These are phyloP conservation scores for Danaus melanippus DNA, from an alignment of 1,140 invertebrate genomes.

Conservation along the genomic window DNA sequence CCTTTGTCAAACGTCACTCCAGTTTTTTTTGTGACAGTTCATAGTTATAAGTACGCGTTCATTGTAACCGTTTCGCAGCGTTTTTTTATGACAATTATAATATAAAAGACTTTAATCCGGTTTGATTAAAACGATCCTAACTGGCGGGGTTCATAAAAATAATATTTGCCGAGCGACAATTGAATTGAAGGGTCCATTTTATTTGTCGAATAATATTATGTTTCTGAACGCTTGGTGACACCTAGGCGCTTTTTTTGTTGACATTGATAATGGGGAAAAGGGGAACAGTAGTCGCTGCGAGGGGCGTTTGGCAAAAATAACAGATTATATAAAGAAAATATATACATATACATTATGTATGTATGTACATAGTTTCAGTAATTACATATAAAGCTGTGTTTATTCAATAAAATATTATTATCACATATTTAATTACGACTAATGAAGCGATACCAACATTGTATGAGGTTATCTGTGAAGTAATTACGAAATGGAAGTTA, in stretches of 20 bases:
- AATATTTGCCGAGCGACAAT: conserved; percentile 45
- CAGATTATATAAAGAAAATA: too few species aligned
- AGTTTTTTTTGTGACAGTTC: conserved; percentile 15
- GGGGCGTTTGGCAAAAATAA: too few species aligned
- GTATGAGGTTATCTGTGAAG: conserved; percentile 37
- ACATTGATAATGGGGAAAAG: too few species aligned
- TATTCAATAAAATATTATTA: conserved; percentile 28
- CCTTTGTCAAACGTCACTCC: conserved; percentile 38
- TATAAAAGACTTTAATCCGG: conserved; percentile 36
- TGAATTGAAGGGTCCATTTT: conserved; percentile 30
- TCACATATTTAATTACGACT: conserved; percentile 50
- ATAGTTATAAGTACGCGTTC: too few species aligned
- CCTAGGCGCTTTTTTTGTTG: too few species aligned
- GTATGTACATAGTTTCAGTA: conserved; percentile 4
- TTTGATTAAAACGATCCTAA: conserved; percentile 55
- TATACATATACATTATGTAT: too few species aligned
- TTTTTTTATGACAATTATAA: conserved; percentile 9
- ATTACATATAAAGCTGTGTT: conserved; percentile 24
- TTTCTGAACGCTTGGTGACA: conserved; percentile 18
- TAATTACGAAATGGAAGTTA: conserved; percentile 33
- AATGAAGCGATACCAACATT: conserved; percentile 45
- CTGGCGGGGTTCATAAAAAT: conserved; percentile 51
- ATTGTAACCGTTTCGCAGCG: too few species aligned
- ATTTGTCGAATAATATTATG: conserved; percentile 44
- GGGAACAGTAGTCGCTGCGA: too few species aligned